Evolutionary conservation across 2,113 vertebrate species (phyloP).

Genomic region (Triplophysa dalaica): DNA sequence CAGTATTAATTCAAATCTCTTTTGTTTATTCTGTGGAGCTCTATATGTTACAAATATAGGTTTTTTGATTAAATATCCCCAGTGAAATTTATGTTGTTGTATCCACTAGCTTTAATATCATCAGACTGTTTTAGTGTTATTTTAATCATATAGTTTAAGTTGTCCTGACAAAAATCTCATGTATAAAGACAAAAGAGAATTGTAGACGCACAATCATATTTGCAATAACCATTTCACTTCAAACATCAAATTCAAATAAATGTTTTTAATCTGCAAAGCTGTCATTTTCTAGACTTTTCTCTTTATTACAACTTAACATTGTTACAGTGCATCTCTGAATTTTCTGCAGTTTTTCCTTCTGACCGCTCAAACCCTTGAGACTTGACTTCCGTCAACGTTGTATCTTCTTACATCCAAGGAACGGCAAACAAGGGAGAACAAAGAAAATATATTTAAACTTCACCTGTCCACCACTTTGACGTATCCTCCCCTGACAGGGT

Average conservation of each 20-base stretch:
- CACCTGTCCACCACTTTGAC: constrained; percentile 61
- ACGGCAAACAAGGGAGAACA: constrained; percentile 46
- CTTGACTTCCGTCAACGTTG: background rate
- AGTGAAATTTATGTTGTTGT: background rate
- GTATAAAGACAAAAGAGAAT: too few species aligned
- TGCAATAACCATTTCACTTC: background rate
- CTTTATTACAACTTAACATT: background rate
- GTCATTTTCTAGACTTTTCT: constrained; percentile 3
- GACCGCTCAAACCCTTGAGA: background rate
- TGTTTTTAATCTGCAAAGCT: background rate
- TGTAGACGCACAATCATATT: background rate
- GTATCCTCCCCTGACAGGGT: constrained; percentile 36
- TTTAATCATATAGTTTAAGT: background rate
- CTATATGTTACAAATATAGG: too few species aligned
- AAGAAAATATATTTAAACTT: constrained; percentile 66
- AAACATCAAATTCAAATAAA: constrained; percentile 1
- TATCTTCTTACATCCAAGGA: background rate
- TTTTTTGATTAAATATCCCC: background rate
- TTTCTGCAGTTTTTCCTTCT: background rate
- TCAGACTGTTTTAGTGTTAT: background rate
- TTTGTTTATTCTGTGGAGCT: too few species aligned
- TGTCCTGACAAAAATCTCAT: background rate
- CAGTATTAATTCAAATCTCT: too few species aligned
- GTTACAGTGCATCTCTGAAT: background rate
- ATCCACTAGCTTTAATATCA: background rate